Conservation (phyloP, 1,140 invertebrate species). For the Trichomalopsis sarcophagae region DNA sequence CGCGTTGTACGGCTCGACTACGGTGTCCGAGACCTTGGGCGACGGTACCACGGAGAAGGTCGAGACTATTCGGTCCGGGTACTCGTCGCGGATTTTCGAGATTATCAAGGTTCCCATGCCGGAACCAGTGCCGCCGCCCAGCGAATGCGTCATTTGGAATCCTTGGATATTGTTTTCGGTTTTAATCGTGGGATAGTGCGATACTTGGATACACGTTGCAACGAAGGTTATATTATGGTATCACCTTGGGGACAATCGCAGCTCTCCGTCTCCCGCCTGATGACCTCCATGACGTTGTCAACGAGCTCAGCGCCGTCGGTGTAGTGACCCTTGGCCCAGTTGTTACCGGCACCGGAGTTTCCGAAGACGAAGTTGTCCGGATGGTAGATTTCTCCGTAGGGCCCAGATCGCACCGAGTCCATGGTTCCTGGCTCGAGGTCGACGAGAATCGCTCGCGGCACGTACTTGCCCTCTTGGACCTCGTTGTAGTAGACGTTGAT, state of each 20-base stretch:
- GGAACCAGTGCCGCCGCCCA: slow-evolving; percentile 90
- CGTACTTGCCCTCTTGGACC: slow-evolving; percentile 87
- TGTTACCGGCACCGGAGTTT: slow-evolving; percentile 85
- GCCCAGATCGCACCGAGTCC: slow-evolving; percentile 93
- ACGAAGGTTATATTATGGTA: no score
- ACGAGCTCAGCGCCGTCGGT: slow-evolving; percentile 91
- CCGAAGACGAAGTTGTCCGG: slow-evolving; percentile 94
- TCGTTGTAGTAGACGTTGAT: slow-evolving; percentile 83
- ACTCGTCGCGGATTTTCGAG: slow-evolving; percentile 89
- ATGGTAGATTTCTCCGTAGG: slow-evolving; percentile 89
- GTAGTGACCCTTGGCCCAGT: slow-evolving; percentile 95
- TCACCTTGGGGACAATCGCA: slow-evolving; percentile 85
- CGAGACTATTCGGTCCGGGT: slow-evolving; percentile 94
- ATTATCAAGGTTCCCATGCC: slow-evolving; percentile 92
- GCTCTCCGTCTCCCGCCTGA: slow-evolving; percentile 90
- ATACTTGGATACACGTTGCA: no score
- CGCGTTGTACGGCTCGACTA: slow-evolving; percentile 89
- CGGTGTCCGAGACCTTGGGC: slow-evolving; percentile 88
- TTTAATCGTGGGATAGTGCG: no score
- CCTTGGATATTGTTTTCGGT: slow-evolving; percentile 61
- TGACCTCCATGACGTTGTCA: slow-evolving; percentile 90
- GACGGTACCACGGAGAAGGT: slow-evolving; percentile 93
- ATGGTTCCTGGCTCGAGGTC: slow-evolving; percentile 96
- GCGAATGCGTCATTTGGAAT: slow-evolving; percentile 88
- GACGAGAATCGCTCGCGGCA: slow-evolving; percentile 92